phyloP scores from a whole-genome alignment of 2,888 invertebrate genomes.

The Gerris lacustris region DNA sequence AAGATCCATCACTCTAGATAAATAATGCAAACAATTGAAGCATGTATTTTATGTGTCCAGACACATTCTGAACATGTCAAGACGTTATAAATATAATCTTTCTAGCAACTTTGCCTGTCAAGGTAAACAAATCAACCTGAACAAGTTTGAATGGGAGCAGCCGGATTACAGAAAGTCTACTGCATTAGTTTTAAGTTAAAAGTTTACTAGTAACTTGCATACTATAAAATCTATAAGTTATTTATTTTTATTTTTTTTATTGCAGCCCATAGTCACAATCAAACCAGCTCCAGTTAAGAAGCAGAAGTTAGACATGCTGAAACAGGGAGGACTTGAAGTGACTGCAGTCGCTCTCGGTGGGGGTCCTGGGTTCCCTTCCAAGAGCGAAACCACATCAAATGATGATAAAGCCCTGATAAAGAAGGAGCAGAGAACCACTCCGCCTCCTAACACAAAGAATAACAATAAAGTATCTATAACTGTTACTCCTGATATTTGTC shows the following conservation, averaged over 20 bases:
- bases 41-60: too few species aligned
- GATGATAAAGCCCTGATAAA: not conserved
- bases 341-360: slow-evolving; percentile 44
- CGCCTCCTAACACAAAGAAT: not conserved
- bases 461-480: slow-evolving; percentile 37
- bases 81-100: too few species aligned
- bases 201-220: too few species aligned
- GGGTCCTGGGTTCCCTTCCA: not conserved
- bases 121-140: too few species aligned
- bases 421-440: not conserved
- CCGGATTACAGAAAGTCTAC: too few species aligned
- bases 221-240: too few species aligned
- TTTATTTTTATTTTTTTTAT: not conserved
- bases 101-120: too few species aligned
- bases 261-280: not conserved
- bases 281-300: slow-evolving; percentile 44
- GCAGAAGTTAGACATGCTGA: slow-evolving; percentile 59
- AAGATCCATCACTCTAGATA: too few species aligned
- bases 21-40: too few species aligned
- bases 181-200: too few species aligned
- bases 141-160: too few species aligned
- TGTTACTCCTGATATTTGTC: slow-evolving; percentile 41
- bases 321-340: slow-evolving; percentile 62
- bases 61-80: too few species aligned
- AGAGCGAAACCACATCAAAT: slow-evolving; percentile 11